phyloP scores from a whole-genome alignment of 2,888 invertebrate genomes.

The Athalia rosae region DNA sequence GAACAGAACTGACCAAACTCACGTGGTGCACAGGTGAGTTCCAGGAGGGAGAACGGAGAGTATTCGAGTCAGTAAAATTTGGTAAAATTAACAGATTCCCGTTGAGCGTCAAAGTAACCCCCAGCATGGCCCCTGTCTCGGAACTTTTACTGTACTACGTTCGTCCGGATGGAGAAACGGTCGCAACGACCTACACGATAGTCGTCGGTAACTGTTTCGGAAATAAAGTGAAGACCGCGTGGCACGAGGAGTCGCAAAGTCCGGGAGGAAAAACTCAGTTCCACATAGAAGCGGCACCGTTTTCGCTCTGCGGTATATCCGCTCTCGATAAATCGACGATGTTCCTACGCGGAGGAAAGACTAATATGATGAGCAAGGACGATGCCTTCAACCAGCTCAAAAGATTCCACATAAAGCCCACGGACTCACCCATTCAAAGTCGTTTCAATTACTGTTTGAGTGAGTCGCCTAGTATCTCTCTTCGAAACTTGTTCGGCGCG shows the following conservation, averaged over 20 bases:
- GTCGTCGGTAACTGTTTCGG: constrained; percentile 76
- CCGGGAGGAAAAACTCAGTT: constrained; percentile 76
- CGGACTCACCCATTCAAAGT: constrained; percentile 61
- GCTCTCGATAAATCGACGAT: constrained; percentile 77
- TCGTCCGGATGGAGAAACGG: constrained; percentile 75
- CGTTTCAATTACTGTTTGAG: constrained; percentile 67
- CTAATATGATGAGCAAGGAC: constrained; percentile 63
- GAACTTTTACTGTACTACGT: constrained; percentile 77
- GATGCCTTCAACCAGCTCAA: constrained; percentile 65
- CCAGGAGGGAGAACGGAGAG: background rate
- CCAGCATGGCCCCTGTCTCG: constrained; percentile 74
- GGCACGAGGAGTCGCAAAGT: constrained; percentile 73
- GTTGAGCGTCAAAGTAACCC: constrained; percentile 74
- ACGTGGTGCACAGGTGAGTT: constrained; percentile 63
- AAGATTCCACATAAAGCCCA: constrained; percentile 65
- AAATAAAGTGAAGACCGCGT: constrained; percentile 75
- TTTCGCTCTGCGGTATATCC: constrained; percentile 77
- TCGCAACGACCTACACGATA: constrained; percentile 76
- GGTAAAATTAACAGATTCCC: constrained; percentile 68
- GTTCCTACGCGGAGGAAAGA: constrained; percentile 67
- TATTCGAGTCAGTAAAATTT: background rate
- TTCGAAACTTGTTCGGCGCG: background rate
- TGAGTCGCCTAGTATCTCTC: constrained; percentile 47
- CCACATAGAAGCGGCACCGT: constrained; percentile 74
- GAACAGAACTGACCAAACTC: constrained; percentile 60